phyloP scores from a whole-genome alignment of 2,888 invertebrate genomes.

The Xestoiulus laeticollis region DNA sequence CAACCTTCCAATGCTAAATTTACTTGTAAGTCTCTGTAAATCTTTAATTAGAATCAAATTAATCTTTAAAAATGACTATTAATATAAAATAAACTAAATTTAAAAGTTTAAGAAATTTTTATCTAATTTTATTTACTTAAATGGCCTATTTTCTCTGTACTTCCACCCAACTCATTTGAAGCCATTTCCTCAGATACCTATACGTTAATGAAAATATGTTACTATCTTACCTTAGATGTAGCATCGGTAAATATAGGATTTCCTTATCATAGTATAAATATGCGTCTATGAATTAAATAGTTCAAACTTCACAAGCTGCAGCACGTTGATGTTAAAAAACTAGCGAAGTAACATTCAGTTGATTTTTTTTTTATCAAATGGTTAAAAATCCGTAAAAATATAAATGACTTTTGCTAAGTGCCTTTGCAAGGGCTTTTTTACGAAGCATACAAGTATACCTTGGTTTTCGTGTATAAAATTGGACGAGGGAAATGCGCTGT shows the following conservation, averaged over 20 bases:
- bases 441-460: background rate
- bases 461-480: conserved; percentile 32
- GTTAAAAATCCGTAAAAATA: background rate
- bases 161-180: too few species aligned
- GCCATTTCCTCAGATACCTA: background rate
- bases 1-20: too few species aligned
- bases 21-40: too few species aligned
- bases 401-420: background rate
- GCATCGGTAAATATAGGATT: background rate
- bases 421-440: background rate
- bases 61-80: too few species aligned
- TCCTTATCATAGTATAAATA: background rate
- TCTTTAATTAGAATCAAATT: too few species aligned
- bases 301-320: background rate
- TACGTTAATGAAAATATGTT: background rate
- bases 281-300: background rate
- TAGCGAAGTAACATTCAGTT: background rate
- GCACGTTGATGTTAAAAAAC: background rate
- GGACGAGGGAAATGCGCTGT: conserved; percentile 24
- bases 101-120: too few species aligned
- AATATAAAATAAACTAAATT: too few species aligned
- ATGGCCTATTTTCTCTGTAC: too few species aligned
- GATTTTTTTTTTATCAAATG: conserved; percentile 3
- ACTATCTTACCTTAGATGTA: background rate
- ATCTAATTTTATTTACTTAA: too few species aligned